Evolutionary conservation across 1,140 invertebrate species (phyloP).

Genomic region (Dendrolimus kikuchii): DNA sequence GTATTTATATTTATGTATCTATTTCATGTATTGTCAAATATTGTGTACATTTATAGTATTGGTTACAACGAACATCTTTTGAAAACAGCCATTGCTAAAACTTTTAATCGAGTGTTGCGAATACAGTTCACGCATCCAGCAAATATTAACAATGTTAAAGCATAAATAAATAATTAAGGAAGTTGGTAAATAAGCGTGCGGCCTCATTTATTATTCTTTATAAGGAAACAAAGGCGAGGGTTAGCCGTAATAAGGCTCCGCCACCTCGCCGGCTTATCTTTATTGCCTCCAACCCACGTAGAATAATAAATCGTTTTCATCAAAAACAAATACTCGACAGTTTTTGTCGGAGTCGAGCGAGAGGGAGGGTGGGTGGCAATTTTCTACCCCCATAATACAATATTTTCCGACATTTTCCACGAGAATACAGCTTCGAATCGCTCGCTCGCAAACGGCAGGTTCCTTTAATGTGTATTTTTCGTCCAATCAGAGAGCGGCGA

Average conservation of each 20-base stretch:
- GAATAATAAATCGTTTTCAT: slow-evolving; percentile 73
- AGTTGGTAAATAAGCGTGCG: slow-evolving; percentile 65
- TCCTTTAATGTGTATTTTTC: slow-evolving; percentile 74
- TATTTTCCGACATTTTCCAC: slow-evolving; percentile 71
- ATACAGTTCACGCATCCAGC: slow-evolving; percentile 13
- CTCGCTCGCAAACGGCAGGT: slow-evolving; percentile 63
- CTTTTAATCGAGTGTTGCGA: no score
- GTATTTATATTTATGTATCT: slow-evolving; percentile 18
- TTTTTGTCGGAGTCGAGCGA: slow-evolving; percentile 70
- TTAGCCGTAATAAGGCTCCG: slow-evolving; percentile 72
- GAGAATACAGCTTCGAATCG: slow-evolving; percentile 70
- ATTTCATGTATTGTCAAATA: no score
- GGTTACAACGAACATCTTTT: no score
- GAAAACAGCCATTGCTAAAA: no score
- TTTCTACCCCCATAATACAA: slow-evolving; percentile 72
- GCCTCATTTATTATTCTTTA: slow-evolving; percentile 73
- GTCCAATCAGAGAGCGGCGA: slow-evolving; percentile 72
- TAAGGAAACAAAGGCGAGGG: slow-evolving; percentile 72
- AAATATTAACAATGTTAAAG: slow-evolving; percentile 60
- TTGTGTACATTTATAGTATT: no score
- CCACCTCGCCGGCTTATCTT: slow-evolving; percentile 71
- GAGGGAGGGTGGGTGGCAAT: slow-evolving; percentile 65
- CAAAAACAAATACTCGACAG: slow-evolving; percentile 72
- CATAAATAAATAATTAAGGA: slow-evolving; percentile 70
- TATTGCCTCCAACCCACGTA: slow-evolving; percentile 72